A percentile compares a stretch with the other conserved stretches of the same genome.
Evolutionary conservation across 2,113 vertebrate species (phyloP).

Genomic region (Macquaria australasica): DNA sequence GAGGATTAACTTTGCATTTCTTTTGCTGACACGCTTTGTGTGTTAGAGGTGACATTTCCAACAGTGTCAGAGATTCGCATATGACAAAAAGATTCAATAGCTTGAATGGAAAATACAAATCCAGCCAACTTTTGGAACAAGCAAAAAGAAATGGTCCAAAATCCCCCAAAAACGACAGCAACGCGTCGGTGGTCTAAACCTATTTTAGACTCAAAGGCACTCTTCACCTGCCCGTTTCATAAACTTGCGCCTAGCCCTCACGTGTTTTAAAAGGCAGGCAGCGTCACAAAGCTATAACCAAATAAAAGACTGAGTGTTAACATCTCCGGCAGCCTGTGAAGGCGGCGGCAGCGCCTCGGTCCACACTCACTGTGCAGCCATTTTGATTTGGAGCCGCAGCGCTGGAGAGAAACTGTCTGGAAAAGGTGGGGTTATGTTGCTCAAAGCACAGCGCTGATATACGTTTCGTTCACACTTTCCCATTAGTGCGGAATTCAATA

Average conservation of each 20-base stretch:
- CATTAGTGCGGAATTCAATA: neutral
- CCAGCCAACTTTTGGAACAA: neutral
- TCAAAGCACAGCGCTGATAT: neutral
- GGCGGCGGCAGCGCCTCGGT: constrained; percentile 30
- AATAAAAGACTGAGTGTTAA: neutral
- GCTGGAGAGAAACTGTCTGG: constrained; percentile 42
- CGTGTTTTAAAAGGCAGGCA: neutral
- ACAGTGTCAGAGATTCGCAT: neutral
- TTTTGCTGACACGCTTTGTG: too few species aligned
- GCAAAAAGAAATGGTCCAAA: neutral
- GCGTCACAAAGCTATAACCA: neutral
- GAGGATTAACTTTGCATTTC: too few species aligned
- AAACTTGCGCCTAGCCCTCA: too few species aligned
- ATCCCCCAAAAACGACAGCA: too few species aligned
- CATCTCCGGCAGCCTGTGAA: constrained; percentile 23
- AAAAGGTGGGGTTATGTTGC: constrained; percentile 75
- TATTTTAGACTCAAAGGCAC: neutral
- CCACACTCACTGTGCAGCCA: constrained; percentile 68
- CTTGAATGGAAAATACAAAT: neutral
- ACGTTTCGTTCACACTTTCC: neutral
- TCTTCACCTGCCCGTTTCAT: too few species aligned
- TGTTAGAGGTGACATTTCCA: too few species aligned
- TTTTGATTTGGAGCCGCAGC: constrained; percentile 75
- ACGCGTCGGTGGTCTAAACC: too few species aligned
- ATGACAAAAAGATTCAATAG: neutral